These are phyloP conservation scores for Paracyclopina nana DNA, from an alignment of 1,140 invertebrate genomes.

Conservation along the genomic window DNA sequence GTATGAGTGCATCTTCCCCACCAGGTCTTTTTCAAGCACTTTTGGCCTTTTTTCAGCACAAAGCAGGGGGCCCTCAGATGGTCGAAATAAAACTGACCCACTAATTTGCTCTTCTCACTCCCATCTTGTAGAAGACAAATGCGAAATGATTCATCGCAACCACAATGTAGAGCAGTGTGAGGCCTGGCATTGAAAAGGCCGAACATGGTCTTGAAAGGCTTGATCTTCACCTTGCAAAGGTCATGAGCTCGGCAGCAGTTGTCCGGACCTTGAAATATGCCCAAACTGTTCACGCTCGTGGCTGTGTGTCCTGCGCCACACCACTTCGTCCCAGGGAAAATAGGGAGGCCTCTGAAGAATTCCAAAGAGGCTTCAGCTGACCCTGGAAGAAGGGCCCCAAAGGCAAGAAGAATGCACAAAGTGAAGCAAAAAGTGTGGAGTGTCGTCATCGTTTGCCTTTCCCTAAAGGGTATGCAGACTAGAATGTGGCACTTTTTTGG, in stretches of 20 bases:
- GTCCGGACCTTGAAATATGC: neutral
- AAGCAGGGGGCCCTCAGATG: constrained; percentile 80
- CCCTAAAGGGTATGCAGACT: no score
- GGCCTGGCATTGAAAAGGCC: constrained; percentile 55
- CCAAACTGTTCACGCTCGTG: constrained; percentile 19
- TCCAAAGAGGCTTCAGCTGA: neutral
- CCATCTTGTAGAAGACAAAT: constrained; percentile 67
- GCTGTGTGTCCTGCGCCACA: constrained; percentile 9
- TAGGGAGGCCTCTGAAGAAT: no score
- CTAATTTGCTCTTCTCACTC: constrained; percentile 60
- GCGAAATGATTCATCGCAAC: constrained; percentile 60
- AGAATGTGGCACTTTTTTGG: no score
- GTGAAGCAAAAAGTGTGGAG: no score
- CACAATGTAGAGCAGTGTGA: constrained; percentile 64
- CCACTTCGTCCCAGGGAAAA: constrained; percentile 12
- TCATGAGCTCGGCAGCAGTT: constrained; percentile 16
- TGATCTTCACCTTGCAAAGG: constrained; percentile 10
- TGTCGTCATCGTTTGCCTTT: no score
- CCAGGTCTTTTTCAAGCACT: constrained; percentile 51
- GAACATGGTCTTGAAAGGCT: constrained; percentile 31
- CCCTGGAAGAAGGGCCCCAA: no score
- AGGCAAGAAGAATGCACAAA: no score
- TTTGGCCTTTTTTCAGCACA: constrained; percentile 49
- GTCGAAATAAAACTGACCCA: constrained; percentile 84
- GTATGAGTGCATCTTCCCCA: constrained; percentile 63